These are phyloP conservation scores for Polymixis lichenea DNA, from an alignment of 2,888 invertebrate species.

Conservation along the genomic window DNA sequence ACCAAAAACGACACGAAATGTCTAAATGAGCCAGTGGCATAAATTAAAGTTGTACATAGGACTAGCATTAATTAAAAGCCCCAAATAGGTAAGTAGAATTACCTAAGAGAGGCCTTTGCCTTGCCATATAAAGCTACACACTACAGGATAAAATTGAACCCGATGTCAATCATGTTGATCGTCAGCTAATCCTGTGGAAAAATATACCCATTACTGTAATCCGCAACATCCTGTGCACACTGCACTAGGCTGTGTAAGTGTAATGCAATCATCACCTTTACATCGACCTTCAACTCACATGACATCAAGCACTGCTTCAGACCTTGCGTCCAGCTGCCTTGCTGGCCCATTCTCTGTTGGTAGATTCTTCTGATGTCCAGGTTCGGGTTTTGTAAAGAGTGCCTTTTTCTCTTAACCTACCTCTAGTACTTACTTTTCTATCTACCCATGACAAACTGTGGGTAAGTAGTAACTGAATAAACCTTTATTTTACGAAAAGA, in stretches of 20 bases:
- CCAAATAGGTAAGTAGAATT: not conserved
- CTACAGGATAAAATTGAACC: not conserved
- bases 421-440: not conserved
- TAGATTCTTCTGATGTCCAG: not conserved
- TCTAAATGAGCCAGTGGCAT: not conserved
- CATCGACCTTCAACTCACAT: constrained; percentile 21
- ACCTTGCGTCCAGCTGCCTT: not conserved
- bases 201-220: constrained; percentile 36
- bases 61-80: not conserved
- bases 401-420: not conserved
- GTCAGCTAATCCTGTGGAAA: constrained; percentile 36
- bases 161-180: constrained; percentile 9
- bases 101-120: not conserved
- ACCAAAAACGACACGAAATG: not conserved
- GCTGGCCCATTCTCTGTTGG: constrained; percentile 1
- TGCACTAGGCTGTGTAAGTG: constrained; percentile 27
- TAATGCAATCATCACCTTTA: constrained; percentile 39
- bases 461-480: not conserved
- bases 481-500: not conserved
- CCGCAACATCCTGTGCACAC: constrained; percentile 28
- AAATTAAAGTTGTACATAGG: too few species aligned
- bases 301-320: not conserved
- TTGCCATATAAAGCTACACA: not conserved
- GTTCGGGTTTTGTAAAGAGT: not conserved
- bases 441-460: not conserved